These are phyloP conservation scores for Aporrectodea caliginosa DNA, from an alignment of 1,140 invertebrate genomes.

Conservation along the genomic window DNA sequence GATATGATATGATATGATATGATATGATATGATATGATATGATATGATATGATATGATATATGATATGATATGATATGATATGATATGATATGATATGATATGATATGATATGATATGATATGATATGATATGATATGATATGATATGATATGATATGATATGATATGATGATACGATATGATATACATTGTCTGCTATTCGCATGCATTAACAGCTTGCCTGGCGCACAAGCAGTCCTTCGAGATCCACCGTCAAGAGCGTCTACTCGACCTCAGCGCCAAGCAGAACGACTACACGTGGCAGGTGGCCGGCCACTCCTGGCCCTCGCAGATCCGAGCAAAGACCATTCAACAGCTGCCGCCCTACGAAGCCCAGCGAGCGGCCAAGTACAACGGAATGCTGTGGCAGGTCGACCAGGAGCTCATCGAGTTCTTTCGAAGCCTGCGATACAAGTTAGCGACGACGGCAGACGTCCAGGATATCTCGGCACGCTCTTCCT, in stretches of 20 bases:
- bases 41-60: too few species aligned
- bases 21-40: too few species aligned
- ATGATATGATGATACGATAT: too few species aligned
- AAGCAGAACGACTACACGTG: conserved; percentile 18
- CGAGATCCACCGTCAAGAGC: conserved; percentile 23
- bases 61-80: too few species aligned
- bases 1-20: too few species aligned
- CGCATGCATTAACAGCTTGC: conserved; percentile 2
- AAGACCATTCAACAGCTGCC: conserved; percentile 15
- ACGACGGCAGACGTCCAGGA: background rate
- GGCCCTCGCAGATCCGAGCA: conserved; percentile 14
- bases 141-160: too few species aligned
- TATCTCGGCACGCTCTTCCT: background rate
- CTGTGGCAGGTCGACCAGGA: conserved; percentile 24
- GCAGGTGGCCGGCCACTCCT: background rate
- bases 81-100: too few species aligned
- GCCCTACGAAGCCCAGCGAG: background rate
- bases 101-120: too few species aligned
- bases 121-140: too few species aligned
- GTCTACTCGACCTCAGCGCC: conserved; percentile 18
- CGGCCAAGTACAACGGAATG: conserved; percentile 24
- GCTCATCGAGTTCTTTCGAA: conserved; percentile 22
- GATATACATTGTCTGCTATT: too few species aligned
- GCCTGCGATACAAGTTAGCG: background rate
- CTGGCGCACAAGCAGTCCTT: conserved; percentile 12